Percentiles rank a stretch among this genome's conserved stretches.
These are phyloP conservation scores for Anthoscopus minutus DNA, from an alignment of 2,113 vertebrate genomes.

Conservation along the genomic window DNA sequence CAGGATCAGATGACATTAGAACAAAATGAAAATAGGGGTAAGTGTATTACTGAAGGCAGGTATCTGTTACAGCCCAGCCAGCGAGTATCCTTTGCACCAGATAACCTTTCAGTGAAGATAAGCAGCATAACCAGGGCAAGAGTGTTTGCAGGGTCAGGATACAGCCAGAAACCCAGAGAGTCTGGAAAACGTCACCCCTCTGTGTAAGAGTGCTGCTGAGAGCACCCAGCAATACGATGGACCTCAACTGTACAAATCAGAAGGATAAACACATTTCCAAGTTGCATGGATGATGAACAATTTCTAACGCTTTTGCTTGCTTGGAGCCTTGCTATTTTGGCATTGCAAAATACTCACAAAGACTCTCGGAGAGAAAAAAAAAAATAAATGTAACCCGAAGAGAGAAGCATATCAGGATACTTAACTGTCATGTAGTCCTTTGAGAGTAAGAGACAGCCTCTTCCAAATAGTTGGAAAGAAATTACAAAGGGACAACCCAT, in stretches of 20 bases:
- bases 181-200: background rate
- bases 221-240: fast-evolving
- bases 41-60: background rate
- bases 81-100: background rate
- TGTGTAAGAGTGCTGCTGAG: background rate
- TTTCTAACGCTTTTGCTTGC: background rate
- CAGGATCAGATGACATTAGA: background rate
- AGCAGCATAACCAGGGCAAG: background rate
- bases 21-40: background rate
- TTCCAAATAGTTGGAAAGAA: background rate
- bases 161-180: background rate
- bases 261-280: background rate
- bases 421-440: background rate
- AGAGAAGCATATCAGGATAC: background rate
- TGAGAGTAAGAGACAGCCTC: background rate
- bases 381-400: background rate
- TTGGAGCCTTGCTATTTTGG: background rate
- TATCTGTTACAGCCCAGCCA: background rate
- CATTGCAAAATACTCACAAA: background rate
- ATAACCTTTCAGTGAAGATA: background rate
- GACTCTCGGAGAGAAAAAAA: background rate
- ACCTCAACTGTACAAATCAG: background rate
- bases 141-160: background rate
- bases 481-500: background rate
- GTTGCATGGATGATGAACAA: fast-evolving